Base-by-base conservation (phyloP, 2,888 invertebrate species). In the Oconnorella tubifera region DNA sequence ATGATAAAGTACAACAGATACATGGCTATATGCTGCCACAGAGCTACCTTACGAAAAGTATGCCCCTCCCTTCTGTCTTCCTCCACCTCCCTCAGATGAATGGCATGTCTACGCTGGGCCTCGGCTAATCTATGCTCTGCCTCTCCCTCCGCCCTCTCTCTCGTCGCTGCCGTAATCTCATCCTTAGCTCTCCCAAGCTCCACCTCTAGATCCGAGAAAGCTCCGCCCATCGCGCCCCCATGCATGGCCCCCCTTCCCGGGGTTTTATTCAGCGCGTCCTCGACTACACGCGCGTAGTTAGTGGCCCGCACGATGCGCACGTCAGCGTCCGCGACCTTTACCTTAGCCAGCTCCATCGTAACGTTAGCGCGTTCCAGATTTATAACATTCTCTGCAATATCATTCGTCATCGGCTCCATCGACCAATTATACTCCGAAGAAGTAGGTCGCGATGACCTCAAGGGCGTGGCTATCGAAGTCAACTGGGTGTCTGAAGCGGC, bases 1-100 rank as follows among this genome's bases (percentile, higher is more conserved):
- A 65, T 66, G 60, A 71, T 60, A 40, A 71, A 71, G 63, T 71
- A 71, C 40, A 71, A 66, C 27, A 71, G 68, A 57, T 71, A 71
- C 31, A 70, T 71, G 50, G 70, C 71, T 66, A 71, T 66, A 67
- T 71, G 70, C 50, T 71, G 71, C 71, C 71, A 71, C 68, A 71
- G 70, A n/a, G 70, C 62, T 14, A 71, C 67, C 59, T 68, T 71
- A 4, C 68, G 57, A 59, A 68, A 71, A n/a, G 71, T 63, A 23
- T 65, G 50, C 25, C 71, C 33, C 61, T 71, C 71, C 28, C 68
- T 67, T 28, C 67, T 48, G 64, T 71, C 70, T 53, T 71, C 71
- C 53, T 59, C 64, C 53, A 68, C 66, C 56, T 71, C 71, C 65
- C 68, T 68, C 25, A 71, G 65, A 50, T 66, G 64, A 63, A 68